Conservation (phyloP, 2,888 invertebrate species). For the Meloe dianella region DNA sequence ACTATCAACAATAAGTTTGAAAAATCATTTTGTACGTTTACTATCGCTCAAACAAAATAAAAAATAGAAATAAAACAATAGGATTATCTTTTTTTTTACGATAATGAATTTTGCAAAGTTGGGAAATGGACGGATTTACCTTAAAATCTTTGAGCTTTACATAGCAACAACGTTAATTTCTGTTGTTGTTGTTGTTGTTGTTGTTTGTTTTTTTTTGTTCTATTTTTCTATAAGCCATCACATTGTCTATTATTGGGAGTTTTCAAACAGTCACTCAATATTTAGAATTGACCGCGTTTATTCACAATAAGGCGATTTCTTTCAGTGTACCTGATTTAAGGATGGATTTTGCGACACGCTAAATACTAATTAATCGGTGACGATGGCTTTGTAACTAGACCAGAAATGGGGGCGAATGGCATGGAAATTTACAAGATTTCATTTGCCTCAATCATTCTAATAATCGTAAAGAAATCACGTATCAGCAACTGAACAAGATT, state of each 20-base stretch:
- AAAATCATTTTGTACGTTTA: background rate
- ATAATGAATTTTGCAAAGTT: conserved; percentile 4
- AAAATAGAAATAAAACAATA: background rate
- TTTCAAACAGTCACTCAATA: background rate
- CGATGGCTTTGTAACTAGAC: too few relatives aligned
- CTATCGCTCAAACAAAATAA: background rate
- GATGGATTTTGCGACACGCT: too few relatives aligned
- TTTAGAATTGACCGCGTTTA: too few relatives aligned
- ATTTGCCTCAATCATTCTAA: too few relatives aligned
- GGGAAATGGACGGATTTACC: background rate
- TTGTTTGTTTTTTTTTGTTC: background rate
- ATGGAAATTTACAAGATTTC: too few relatives aligned
- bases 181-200: background rate
- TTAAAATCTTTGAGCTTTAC: background rate
- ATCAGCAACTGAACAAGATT: too few relatives aligned
- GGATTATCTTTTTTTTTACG: background rate
- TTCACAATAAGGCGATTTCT: too few relatives aligned
- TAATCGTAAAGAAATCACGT: too few relatives aligned
- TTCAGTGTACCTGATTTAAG: too few relatives aligned
- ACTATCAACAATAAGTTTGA: background rate
- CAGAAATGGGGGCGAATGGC: too few relatives aligned
- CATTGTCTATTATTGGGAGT: background rate
- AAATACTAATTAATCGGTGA: too few relatives aligned
- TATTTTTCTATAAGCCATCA: background rate
- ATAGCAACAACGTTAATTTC: background rate